phyloP scores from a whole-genome alignment of 2,113 vertebrate genomes.

The Pleuronectes platessa region DNA sequence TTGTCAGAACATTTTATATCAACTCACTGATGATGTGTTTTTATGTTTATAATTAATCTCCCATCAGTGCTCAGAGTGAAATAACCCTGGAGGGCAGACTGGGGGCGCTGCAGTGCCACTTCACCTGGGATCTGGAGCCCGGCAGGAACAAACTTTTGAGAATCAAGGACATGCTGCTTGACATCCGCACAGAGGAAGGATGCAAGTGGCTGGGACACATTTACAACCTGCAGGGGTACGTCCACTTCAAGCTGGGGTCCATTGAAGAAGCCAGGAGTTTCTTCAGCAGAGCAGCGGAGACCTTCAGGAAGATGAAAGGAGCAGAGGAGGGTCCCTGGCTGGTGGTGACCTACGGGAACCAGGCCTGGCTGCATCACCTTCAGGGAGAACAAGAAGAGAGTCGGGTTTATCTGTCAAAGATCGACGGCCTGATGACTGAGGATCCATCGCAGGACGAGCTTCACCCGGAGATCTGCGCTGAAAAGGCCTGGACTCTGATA shows the following conservation, averaged over 20 bases:
- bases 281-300: slow-evolving; percentile 42
- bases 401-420: slow-evolving; percentile 47
- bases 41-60: neutral
- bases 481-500: slow-evolving; percentile 72
- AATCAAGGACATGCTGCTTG: too few relatives aligned
- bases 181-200: too few relatives aligned
- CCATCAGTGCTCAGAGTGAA: slow-evolving; percentile 40
- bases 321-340: slow-evolving; percentile 61
- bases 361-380: slow-evolving; percentile 67
- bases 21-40: neutral
- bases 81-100: slow-evolving; percentile 16
- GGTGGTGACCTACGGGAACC: slow-evolving; percentile 63
- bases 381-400: slow-evolving; percentile 34
- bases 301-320: slow-evolving; percentile 30
- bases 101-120: slow-evolving; percentile 60
- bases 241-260: slow-evolving; percentile 30
- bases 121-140: slow-evolving; percentile 51
- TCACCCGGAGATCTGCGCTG: slow-evolving; percentile 59
- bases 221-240: slow-evolving; percentile 61
- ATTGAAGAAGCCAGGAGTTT: slow-evolving; percentile 13
- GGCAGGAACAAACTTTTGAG: neutral
- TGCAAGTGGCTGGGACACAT: slow-evolving; percentile 60
- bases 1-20: too few relatives aligned
- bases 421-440: slow-evolving; percentile 28
- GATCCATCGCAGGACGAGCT: slow-evolving; percentile 39